A percentile compares a stretch with the other conserved stretches of the same genome.
Conservation (phyloP, 2,797 vertebrate species). For the Bryconaethiops microstoma region DNA sequence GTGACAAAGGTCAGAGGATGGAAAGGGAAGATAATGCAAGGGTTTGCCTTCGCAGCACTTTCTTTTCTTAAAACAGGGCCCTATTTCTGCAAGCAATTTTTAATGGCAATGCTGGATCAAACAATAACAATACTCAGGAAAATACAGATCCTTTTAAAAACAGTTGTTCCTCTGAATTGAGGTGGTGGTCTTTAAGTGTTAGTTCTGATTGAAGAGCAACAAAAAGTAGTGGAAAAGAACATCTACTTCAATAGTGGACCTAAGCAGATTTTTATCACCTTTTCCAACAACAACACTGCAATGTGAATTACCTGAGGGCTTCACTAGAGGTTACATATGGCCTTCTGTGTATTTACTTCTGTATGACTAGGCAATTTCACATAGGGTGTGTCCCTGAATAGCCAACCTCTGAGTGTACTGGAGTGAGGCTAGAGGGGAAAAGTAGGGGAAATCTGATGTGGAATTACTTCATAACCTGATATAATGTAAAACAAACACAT, state of each 20-base stretch:
- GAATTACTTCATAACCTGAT: too few species aligned
- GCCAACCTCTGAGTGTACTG: background rate
- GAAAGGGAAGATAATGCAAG: background rate
- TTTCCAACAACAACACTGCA: background rate
- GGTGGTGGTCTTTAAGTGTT: too few species aligned
- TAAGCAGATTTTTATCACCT: background rate
- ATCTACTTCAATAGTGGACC: background rate
- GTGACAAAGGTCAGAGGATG: background rate
- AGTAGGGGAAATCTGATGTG: too few species aligned
- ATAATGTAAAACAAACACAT: background rate
- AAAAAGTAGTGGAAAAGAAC: too few species aligned
- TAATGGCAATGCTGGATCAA: too few species aligned
- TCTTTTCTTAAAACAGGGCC: background rate
- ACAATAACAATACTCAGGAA: background rate
- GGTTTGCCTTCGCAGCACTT: background rate
- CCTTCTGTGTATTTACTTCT: background rate
- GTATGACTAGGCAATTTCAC: constrained; percentile 1
- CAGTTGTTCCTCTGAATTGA: too few species aligned
- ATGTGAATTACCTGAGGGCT: background rate
- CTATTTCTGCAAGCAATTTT: too few species aligned
- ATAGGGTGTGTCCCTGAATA: background rate
- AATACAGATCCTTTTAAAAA: too few species aligned
- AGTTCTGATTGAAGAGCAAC: too few species aligned
- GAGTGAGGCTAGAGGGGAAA: background rate
- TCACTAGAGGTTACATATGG: background rate